Base-by-base conservation (phyloP, 2,113 vertebrate genomes). In the Elanoides forficatus region DNA sequence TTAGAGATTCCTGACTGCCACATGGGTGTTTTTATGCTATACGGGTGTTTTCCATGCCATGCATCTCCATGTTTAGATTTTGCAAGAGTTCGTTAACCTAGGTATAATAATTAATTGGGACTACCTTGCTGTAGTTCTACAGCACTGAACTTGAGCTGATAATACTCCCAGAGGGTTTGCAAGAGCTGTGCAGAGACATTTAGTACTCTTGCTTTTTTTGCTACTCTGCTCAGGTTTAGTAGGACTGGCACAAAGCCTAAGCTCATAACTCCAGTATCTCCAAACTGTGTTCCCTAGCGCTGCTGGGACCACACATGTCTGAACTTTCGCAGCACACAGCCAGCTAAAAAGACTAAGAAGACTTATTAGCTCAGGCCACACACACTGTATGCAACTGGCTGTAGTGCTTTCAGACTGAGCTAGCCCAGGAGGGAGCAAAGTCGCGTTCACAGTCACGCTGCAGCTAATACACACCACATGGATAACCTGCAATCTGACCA, bases 391-490 rank as follows among this genome's bases (percentile, higher is more conserved):
- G 36, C 19, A 43, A 38, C 38, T 6, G 43, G 34, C 50, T 11
- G 3, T 3, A 60, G 40, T 0, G 11, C 68, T 87, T 50, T 50
- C 65, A 91, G 47, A 52, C 53, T 23, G 40, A 75, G 62, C 34
- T 43, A 1, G 1, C 16, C 23, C 26, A 4, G 10, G 15, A 11
- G 8, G 15, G 13, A 56, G 10, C 1, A 0, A 83, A 62, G n/a
- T 3, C 1, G 0, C 3, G 15, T 3, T 70, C 45, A 15, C 34
- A 52, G 43, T 4, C 72, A 40, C 1, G 11, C 25, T 56, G 45
- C 58, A 34, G 62, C 56, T n/a, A 40, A 30, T 8, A n/a, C 40
- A 60, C 23, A n/a, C 13, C 4, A 0, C 48, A 16, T 2, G 6
- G 59, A 53, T 32, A 43, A 63, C 21, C n/a, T 36, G 26, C 2